Evolutionary conservation across 2,888 invertebrate species (phyloP), one percentile per base, ranked within the genome.

Genomic region (Quadriops clusia): DNA sequence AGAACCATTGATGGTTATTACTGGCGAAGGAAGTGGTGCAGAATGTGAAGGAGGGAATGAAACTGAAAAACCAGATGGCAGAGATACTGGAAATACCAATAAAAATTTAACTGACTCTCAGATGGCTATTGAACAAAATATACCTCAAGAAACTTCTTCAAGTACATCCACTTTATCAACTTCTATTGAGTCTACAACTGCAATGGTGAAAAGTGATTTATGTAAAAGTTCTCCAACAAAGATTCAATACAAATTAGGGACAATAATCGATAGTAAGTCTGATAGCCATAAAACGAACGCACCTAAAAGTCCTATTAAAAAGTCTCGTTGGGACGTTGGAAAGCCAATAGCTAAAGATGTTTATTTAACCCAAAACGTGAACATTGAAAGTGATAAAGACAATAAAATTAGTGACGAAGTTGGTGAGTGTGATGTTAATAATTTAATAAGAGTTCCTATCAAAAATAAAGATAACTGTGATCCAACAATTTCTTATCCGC

Each of bases 41-140:
- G 77, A 79, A 15, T 83, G 80, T 52, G 65, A 77, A 34, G 79
- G 80, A 3, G 85, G 84, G 2, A 85, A 84, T 58, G 71, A 65
- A 3, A 34, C 32, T 14, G 31, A 41, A 12, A 32, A 42, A 28
- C 30, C 34, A 3, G 10, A 30, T 10, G 22, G 26, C n/a, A n/a
- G n/a, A n/a, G n/a, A n/a, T n/a, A n/a, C n/a, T n/a, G n/a, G n/a
- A n/a, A n/a, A n/a, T n/a, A n/a, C n/a, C n/a, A n/a, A n/a, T n/a
- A n/a, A n/a, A n/a, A n/a, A n/a, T n/a, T n/a, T n/a, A n/a, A n/a
- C n/a, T n/a, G n/a, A n/a, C n/a, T n/a, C n/a, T n/a, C n/a, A n/a
- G n/a, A n/a, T n/a, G n/a, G n/a, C n/a, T n/a, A n/a, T n/a, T n/a
- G n/a, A n/a, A n/a, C n/a, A n/a, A n/a, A n/a, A n/a, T n/a, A n/a